Evolutionary conservation across 1,140 invertebrate genomes (phyloP).

Genomic region (Mycetomoellerius zeteki): DNA sequence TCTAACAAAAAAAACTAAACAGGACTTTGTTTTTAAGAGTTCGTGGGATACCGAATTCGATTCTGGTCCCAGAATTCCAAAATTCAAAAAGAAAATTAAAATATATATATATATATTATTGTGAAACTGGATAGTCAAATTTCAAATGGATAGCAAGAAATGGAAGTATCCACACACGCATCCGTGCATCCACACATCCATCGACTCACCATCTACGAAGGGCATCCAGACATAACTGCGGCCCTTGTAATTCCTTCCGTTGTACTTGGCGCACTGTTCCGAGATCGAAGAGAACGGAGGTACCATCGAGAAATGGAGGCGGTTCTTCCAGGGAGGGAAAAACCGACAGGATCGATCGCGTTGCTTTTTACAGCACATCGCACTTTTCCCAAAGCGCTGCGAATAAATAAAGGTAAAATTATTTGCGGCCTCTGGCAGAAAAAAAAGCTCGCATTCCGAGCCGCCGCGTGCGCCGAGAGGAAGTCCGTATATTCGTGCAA

Average conservation of each 20-base stretch:
- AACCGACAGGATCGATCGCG: constrained; percentile 32
- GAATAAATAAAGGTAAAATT: constrained; percentile 55
- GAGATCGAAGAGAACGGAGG: no score
- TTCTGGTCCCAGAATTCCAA: no score
- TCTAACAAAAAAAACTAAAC: no score
- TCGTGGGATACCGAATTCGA: no score
- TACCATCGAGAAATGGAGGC: constrained; percentile 1
- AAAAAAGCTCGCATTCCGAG: constrained; percentile 39
- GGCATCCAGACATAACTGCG: constrained; percentile 94
- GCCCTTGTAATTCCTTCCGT: constrained; percentile 93
- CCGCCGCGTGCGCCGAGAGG: not conserved
- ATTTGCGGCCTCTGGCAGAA: constrained; percentile 35
- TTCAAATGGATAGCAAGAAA: no score
- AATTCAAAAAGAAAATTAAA: no score
- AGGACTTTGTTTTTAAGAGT: no score
- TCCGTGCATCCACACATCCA: no score
- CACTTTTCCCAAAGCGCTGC: constrained; percentile 34
- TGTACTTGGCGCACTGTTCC: constrained; percentile 94
- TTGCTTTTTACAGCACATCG: constrained; percentile 54
- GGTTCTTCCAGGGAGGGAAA: not conserved
- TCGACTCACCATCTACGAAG: constrained; percentile 92
- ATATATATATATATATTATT: no score
- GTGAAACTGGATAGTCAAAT: no score
- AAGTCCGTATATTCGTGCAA: constrained; percentile 46
- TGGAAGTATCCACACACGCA: no score